These are phyloP conservation scores for Chiloscyllium plagiosum DNA, from an alignment of 2,113 vertebrate species.

Conservation along the genomic window DNA sequence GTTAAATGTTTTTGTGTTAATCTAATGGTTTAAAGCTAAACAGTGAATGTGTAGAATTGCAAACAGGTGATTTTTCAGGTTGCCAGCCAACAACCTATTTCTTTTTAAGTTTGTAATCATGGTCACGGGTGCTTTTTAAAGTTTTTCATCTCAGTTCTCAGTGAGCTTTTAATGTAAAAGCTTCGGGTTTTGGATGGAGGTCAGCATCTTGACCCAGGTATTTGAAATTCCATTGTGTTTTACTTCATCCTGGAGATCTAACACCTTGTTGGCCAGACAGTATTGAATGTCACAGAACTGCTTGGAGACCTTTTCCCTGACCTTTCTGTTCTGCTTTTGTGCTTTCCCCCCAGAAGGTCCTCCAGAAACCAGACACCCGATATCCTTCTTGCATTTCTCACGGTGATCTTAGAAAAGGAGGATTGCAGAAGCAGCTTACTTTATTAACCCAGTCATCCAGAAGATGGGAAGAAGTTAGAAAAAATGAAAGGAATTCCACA, in stretches of 20 bases:
- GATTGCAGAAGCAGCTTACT: not conserved
- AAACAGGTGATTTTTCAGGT: not conserved
- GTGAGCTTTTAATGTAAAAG: not conserved
- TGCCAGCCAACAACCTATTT: not conserved
- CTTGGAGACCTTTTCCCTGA: not conserved
- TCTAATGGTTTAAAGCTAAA: not conserved
- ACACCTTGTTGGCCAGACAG: not conserved
- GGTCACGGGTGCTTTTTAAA: not conserved
- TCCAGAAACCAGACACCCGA: not conserved
- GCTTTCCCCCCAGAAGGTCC: not conserved
- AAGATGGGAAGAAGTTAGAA: not conserved
- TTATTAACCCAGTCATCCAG: not conserved
- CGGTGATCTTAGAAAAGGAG: not conserved
- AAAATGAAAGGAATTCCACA: not conserved
- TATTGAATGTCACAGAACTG: not conserved
- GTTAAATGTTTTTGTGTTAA: not conserved
- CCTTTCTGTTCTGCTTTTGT: conserved; percentile 4
- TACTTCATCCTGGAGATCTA: not conserved
- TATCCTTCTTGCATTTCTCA: not conserved
- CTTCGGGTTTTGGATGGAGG: not conserved
- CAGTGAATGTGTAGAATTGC: not conserved
- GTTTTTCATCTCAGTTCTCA: not conserved
- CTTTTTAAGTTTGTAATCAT: not conserved
- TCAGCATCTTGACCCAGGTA: not conserved
- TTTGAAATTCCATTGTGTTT: not conserved